Conservation (phyloP, 2,888 invertebrate genomes). For the Allolobophora icterica region DNA sequence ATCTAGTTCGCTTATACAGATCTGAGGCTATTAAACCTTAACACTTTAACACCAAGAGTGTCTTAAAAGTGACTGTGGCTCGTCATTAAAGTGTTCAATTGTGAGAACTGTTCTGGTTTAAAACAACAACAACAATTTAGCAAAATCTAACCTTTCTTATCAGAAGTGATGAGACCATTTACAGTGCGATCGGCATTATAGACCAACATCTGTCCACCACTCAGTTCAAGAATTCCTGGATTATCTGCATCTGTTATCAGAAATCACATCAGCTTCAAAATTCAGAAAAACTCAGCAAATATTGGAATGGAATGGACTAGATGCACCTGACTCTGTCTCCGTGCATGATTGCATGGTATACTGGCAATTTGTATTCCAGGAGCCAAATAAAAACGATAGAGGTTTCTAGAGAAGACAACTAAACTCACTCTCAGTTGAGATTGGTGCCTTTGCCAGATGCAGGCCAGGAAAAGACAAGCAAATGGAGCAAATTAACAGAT, state of each 20-base stretch:
- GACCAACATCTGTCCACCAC: slow-evolving; percentile 32
- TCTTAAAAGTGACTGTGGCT: too few species aligned
- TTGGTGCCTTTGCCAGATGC: too few species aligned
- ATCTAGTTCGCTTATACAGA: background rate
- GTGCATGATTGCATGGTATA: too few species aligned
- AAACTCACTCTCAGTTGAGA: too few species aligned
- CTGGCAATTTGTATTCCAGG: too few species aligned
- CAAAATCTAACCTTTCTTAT: slow-evolving; percentile 31
- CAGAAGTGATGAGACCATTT: background rate
- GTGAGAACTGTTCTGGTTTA: background rate
- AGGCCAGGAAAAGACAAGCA: too few species aligned
- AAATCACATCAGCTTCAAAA: background rate
- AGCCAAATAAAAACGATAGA: background rate
- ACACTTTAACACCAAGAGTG: too few species aligned
- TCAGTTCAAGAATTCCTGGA: slow-evolving; percentile 25
- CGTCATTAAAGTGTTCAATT: background rate
- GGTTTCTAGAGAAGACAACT: background rate
- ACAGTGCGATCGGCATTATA: slow-evolving; percentile 35
- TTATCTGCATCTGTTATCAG: background rate
- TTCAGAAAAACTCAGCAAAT: background rate
- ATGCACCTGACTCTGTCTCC: too few species aligned
- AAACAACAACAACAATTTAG: background rate
- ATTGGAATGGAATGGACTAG: too few species aligned
- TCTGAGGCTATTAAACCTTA: background rate
- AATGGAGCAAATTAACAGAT: too few species aligned